phyloP scores from a whole-genome alignment of 2,113 vertebrate genomes.

The Telmatochromis brachygnathus region DNA sequence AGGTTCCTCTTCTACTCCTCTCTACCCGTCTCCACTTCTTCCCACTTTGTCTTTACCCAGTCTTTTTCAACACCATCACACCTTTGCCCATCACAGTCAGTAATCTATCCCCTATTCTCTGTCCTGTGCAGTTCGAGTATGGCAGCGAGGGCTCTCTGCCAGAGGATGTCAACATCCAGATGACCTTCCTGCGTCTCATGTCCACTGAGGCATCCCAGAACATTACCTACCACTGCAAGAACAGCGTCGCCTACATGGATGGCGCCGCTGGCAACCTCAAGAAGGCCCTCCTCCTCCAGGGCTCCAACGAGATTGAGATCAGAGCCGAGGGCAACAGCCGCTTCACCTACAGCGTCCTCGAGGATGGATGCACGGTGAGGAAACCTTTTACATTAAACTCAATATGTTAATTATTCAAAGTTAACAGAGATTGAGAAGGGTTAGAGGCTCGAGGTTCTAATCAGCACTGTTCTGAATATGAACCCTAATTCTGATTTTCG shows the following conservation, averaged over 20 bases:
- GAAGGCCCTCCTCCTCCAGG: conserved; percentile 93
- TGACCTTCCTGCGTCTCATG: conserved; percentile 99
- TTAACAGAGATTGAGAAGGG: neutral
- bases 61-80: neutral
- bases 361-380: conserved; percentile 95
- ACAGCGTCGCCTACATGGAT: conserved; percentile 98
- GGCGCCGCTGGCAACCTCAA: conserved; percentile 88
- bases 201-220: conserved; percentile 95
- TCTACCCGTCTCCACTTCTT: neutral
- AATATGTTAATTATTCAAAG: neutral
- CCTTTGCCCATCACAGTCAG: conserved; percentile 35
- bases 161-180: conserved; percentile 91
- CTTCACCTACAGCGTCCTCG: conserved; percentile 90
- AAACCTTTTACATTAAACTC: neutral
- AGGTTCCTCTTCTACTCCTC: neutral
- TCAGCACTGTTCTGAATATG: neutral
- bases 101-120: neutral
- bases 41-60: neutral
- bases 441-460: neutral
- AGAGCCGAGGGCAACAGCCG: conserved; percentile 98
- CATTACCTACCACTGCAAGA: conserved; percentile 99
- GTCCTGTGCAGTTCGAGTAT: conserved; percentile 81
- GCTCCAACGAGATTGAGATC: conserved; percentile 97
- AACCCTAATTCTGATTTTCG: neutral
- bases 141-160: conserved; percentile 83